Conservation (phyloP, 2,888 invertebrate genomes). For the Gnatocerus cornutus region DNA sequence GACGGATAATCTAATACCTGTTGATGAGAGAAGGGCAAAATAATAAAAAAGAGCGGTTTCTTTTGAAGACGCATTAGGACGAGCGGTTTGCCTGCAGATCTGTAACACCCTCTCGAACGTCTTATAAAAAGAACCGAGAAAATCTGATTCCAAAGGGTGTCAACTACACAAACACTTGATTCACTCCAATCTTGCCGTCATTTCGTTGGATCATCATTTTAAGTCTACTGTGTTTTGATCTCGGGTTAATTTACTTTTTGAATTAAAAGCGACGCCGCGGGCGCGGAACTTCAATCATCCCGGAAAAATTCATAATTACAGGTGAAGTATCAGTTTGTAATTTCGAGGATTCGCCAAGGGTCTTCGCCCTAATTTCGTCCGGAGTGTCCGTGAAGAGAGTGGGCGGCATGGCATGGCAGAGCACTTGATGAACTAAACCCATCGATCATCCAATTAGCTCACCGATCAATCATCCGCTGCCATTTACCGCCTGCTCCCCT, state of each 20-base stretch:
- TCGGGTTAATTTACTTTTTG: slow-evolving; percentile 58
- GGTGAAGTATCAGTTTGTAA: background rate
- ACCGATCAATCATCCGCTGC: slow-evolving; percentile 82
- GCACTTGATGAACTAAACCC: slow-evolving; percentile 73
- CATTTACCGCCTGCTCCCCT: slow-evolving; percentile 70
- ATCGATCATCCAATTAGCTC: slow-evolving; percentile 87
- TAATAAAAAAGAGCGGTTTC: slow-evolving; percentile 42
- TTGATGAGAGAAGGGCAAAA: slow-evolving; percentile 59
- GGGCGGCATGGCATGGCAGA: slow-evolving; percentile 52
- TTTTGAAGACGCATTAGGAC: slow-evolving; percentile 40
- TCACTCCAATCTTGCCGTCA: slow-evolving; percentile 65
- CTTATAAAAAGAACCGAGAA: slow-evolving; percentile 64
- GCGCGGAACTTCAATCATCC: background rate
- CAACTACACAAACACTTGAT: slow-evolving; percentile 69
- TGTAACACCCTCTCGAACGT: slow-evolving; percentile 57
- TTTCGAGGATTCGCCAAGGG: background rate
- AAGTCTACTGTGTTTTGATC: slow-evolving; percentile 54
- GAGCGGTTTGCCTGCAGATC: slow-evolving; percentile 61
- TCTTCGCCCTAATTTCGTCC: slow-evolving; percentile 58
- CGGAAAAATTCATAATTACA: background rate
- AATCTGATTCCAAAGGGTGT: slow-evolving; percentile 69
- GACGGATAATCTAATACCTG: slow-evolving; percentile 63
- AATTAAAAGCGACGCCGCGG: slow-evolving; percentile 53
- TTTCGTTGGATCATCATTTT: slow-evolving; percentile 64
- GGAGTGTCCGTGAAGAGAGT: slow-evolving; percentile 59